Evolutionary conservation across 2,113 vertebrate genomes (phyloP), one percentile per base, ranked within the genome.

Genomic region (Genyomyrus donnyi): DNA sequence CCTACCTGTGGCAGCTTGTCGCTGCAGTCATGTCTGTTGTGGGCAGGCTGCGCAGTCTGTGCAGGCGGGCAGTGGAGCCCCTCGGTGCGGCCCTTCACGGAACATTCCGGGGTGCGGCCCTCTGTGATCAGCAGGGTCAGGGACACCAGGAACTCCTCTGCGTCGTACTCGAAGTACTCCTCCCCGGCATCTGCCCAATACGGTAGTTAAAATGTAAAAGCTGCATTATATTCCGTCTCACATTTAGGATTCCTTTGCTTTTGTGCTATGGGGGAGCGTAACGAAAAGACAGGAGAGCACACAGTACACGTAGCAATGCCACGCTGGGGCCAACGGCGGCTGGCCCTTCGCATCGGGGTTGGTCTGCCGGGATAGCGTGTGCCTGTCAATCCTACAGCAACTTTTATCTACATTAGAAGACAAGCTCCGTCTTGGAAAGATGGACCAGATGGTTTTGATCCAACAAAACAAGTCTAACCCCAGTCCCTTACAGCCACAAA

Each of bases 141-240:
- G 93, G 98, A 98, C 90, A 98, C 97, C 94, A 99, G 96, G 95
- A 99, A 98, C 94, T 99, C 98, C 95, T 99, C 98, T 0, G 98
- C 97, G 77, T 99, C 98, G 1, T 99, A 99, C 94, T 99, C 98
- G 62, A 99, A 99, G 93, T 98, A 99, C 92, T 99, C 98, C 95
- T 99, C 98, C 35, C 96, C 93, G 53, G 96, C 95, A 94, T 99
- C 98, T 99, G 92, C 89, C 89, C 58, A 87, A 62, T 13, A 49
- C n/a, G 52, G 8, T 85, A 7, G 91, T 89, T 77, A 89, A 66
- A 91, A n/a, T 66, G 53, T 49, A 1, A 10, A 21, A 24, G 13
- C 27, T 21, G 49, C 21, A 46, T 70, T 86, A 52, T n/a, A 62
- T 10, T 10, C n/a, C 24, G 11, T 3, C 48, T 39, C 5, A 49